Percentiles rank a stretch among this genome's conserved stretches.
phyloP scores from a whole-genome alignment of 2,113 vertebrate species.

The Ammodytes marinus region DNA sequence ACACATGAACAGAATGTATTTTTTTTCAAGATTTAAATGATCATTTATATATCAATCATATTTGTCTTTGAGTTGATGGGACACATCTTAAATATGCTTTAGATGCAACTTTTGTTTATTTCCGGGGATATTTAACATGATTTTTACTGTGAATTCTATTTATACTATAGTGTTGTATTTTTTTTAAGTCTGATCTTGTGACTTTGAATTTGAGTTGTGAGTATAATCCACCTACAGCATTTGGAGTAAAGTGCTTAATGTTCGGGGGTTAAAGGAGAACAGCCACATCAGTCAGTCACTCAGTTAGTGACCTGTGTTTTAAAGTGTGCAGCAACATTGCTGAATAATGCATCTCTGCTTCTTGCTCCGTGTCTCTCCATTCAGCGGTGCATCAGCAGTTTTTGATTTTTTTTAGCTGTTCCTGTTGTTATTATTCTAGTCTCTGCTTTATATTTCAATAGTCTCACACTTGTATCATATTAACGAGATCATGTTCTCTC shows the following conservation, averaged over 20 bases:
- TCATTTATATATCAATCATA: too few relatives aligned
- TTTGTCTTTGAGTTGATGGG: too few relatives aligned
- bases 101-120: too few relatives aligned
- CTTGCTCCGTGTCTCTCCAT: constrained; percentile 33
- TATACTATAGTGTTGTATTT: too few relatives aligned
- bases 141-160: too few relatives aligned
- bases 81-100: too few relatives aligned
- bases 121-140: too few relatives aligned
- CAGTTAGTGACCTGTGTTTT: constrained; percentile 27
- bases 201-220: not conserved
- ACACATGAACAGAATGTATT: too few relatives aligned
- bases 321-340: constrained; percentile 37
- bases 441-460: constrained; percentile 41
- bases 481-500: constrained; percentile 13
- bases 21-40: too few relatives aligned
- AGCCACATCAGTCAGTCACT: constrained; percentile 3
- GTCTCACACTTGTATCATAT: constrained; percentile 17
- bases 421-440: constrained; percentile 20
- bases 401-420: not conserved
- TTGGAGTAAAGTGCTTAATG: not conserved
- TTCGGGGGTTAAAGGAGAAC: not conserved
- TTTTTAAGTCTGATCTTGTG: too few relatives aligned
- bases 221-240: not conserved
- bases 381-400: constrained; percentile 57
- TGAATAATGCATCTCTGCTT: constrained; percentile 66